Evolutionary conservation across 2,888 invertebrate genomes (phyloP), one percentile per base, ranked within the genome.

Genomic region (Thera obeliscata): DNA sequence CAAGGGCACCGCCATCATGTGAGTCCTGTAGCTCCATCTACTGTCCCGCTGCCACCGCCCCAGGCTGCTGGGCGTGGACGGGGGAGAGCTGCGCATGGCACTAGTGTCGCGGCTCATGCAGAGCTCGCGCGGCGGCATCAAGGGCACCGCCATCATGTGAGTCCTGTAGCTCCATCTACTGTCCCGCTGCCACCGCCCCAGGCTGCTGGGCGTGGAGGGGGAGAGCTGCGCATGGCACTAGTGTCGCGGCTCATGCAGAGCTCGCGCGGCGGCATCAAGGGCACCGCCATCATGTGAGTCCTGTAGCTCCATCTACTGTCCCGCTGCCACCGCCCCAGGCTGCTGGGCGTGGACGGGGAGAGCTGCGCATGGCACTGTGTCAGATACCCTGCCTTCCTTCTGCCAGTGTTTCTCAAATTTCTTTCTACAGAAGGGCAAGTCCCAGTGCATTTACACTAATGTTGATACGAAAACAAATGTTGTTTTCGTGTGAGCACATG

Each of bases 1-100:
- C 70, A 99, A 99, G 89, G 99, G 99, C 69, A 99, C 99, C 2
- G 97, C 98, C 50, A 99, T 99, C 76, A 98, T 98, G 98, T 98
- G 88, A 94, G 96, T 80, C 9, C 11, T 5, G 36, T 4, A 38
- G 3, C 2, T 38, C 36, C 36, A 38, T 3, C 2, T 4, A 2
- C 36, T 38, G 4, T 38, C 36, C 41, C 41, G 7, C 41, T 5
- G 3, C 41, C 41, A 81, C 93, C 2, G 96, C 95, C 7, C 97
- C 0, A 94, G 96, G 0, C 71, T 86, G 71, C 74, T 91, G 56
- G 90, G 87, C 0, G 88, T 85, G 38, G 3, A 38, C 60, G 5
- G 38, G 38, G 82, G 66, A 0, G 89, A 89, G 55, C 78, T 91
- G 64, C 36, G 91, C 0, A 80, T 86, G 88, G 97, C 98, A 41